A percentile compares a stretch with the other conserved stretches of the same genome.
Evolutionary conservation across 2,888 invertebrate species (phyloP).

Genomic region (Yponomeuta sedellus): DNA sequence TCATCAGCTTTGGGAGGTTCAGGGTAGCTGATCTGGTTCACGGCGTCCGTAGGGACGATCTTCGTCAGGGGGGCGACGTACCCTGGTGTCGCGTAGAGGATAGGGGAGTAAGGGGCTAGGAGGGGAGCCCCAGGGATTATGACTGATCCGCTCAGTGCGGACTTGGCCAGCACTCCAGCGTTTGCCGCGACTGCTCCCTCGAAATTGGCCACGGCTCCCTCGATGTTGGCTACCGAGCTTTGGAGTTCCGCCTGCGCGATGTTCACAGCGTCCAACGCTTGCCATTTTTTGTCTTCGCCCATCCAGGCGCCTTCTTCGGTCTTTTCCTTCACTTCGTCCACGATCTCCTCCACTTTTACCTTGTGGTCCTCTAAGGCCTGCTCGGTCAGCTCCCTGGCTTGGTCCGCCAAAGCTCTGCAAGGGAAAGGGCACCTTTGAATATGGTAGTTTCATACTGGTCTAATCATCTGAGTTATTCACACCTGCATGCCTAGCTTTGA

Average conservation of each 20-base stretch:
- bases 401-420: slow-evolving; percentile 29
- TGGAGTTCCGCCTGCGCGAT: slow-evolving; percentile 53
- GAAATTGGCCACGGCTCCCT: slow-evolving; percentile 45
- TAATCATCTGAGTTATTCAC: too few relatives aligned
- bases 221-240: slow-evolving; percentile 45
- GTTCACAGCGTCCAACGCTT: slow-evolving; percentile 50
- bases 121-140: slow-evolving; percentile 9
- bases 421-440: too few relatives aligned
- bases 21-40: background rate
- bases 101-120: background rate
- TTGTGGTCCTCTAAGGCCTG: slow-evolving; percentile 31
- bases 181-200: slow-evolving; percentile 48
- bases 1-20: background rate
- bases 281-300: slow-evolving; percentile 61
- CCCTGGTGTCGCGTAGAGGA: slow-evolving; percentile 10
- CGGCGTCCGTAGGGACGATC: background rate
- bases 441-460: too few relatives aligned
- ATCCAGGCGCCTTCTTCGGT: slow-evolving; percentile 40
- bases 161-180: slow-evolving; percentile 38
- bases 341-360: slow-evolving; percentile 37
- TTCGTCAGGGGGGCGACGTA: slow-evolving; percentile 9
- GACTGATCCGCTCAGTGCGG: slow-evolving; percentile 24
- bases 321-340: slow-evolving; percentile 35
- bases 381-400: slow-evolving; percentile 29
- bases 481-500: too few relatives aligned